Base-by-base conservation (phyloP, 1,140 invertebrate species). In the Megalonaias nervosa region DNA sequence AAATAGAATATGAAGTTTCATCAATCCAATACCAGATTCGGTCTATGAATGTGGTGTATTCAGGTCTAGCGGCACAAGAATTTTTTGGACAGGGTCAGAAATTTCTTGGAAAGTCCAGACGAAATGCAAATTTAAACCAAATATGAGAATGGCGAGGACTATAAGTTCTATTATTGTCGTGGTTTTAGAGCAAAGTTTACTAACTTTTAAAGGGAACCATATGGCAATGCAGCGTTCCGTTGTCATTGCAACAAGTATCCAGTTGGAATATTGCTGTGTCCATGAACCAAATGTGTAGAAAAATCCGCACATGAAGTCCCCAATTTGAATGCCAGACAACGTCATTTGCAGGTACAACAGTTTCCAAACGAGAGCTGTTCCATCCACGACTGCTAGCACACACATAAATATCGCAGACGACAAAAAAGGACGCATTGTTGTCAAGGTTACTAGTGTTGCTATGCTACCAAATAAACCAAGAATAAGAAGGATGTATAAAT, bases 181-280 rank as follows among this genome's bases (percentile, higher is more conserved):
- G 19, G 48, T 61, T 48, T 74, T 77, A 21, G 81, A 65, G 67
- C 82, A 87, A 12, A 85, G 60, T 23, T 81, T 71, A 26, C 80
- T 82, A 0, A 88, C 83, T 55, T 82, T 79, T 2, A 88, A 74
- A 0, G 87, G 87, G 55, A 87, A 87, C 81, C 82, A 85, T 13
- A 88, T 83, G 19, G 87, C 87, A 15, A 87, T 76, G 67, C 85
- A 88, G 5, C 87, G 76, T 72, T 88, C 87, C 6, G 84, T 66
- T 9, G 87, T 85, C 85, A 88, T 86, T 64, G 81, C 77, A 17
- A 88, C 87, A 1, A 88, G 78, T 19, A 88, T 66, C 87, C 87
- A 88, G 70, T 87, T 88, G 19, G 85, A 75, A 66, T 84, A 86
- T 59, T 82, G 83, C 72, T 80, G 76, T 11, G 77, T 75, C 55